These are phyloP conservation scores for Rotaria macrura DNA, from an alignment of 2,888 invertebrate species.

Conservation along the genomic window DNA sequence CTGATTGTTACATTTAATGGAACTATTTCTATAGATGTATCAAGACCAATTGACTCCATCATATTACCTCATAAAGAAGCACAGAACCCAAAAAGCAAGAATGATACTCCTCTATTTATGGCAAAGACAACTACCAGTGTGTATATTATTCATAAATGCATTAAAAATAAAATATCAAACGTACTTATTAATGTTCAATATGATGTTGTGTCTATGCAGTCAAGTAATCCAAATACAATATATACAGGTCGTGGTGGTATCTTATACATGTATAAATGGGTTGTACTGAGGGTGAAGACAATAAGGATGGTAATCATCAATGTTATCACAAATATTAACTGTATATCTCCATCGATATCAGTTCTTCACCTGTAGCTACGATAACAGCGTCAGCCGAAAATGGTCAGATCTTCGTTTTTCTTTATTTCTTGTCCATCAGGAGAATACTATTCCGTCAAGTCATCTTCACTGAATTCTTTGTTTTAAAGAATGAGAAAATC, in stretches of 20 bases:
- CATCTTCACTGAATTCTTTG: too few species aligned
- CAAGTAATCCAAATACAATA: not conserved
- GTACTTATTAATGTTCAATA: not conserved
- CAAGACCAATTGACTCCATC: not conserved
- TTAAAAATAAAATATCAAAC: not conserved
- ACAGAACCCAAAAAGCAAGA: fast-evolving
- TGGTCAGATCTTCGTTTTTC: too few species aligned
- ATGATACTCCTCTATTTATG: not conserved
- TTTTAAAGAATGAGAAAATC: too few species aligned
- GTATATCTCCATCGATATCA: not conserved
- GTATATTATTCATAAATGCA: not conserved
- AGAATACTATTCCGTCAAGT: too few species aligned
- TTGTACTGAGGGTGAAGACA: not conserved
- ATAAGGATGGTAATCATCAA: not conserved
- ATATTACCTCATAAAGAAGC: not conserved
- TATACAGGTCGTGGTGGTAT: not conserved
- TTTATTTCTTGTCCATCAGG: too few species aligned
- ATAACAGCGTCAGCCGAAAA: not conserved
- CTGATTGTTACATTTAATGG: not conserved
- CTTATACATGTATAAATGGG: not conserved
- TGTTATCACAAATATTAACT: not conserved
- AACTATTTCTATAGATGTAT: not conserved
- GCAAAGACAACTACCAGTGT: not conserved
- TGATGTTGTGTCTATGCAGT: not conserved
- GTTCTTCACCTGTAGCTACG: not conserved